These are phyloP conservation scores for Torymus auratus DNA, from an alignment of 2,888 invertebrate species.

Conservation along the genomic window DNA sequence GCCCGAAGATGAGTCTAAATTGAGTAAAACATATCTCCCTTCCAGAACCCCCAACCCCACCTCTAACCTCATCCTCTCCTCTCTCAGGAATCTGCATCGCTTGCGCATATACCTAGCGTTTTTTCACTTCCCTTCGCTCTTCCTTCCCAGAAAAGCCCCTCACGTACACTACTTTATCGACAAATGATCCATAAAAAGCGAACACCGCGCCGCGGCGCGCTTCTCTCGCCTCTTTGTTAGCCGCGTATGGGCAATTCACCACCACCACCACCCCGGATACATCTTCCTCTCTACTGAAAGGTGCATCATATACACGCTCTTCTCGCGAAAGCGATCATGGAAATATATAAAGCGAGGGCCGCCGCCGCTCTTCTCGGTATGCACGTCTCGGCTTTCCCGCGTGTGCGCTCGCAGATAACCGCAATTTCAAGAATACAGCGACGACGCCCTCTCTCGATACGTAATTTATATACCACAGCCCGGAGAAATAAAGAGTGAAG, in stretches of 20 bases:
- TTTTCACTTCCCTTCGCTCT: neutral
- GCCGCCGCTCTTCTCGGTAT: constrained; percentile 21
- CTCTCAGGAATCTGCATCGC: neutral
- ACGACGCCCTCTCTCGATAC: neutral
- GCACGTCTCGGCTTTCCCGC: neutral
- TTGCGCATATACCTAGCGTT: neutral
- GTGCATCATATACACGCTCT: neutral
- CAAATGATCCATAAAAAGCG: constrained; percentile 52
- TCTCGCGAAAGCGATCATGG: constrained; percentile 46
- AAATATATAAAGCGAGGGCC: constrained; percentile 41
- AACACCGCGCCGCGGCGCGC: neutral
- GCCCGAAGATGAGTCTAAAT: too few species aligned
- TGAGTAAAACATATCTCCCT: too few species aligned
- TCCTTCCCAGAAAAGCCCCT: constrained; percentile 19
- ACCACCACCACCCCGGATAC: constrained; percentile 2
- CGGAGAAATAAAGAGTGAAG: neutral
- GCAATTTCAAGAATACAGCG: constrained; percentile 27
- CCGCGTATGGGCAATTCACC: constrained; percentile 5
- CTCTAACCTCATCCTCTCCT: too few species aligned
- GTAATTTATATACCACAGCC: constrained; percentile 19
- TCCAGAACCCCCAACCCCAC: too few species aligned
- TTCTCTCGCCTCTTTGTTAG: constrained; percentile 27
- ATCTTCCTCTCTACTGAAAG: constrained; percentile 1
- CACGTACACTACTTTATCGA: constrained; percentile 45
- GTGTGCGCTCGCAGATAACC: neutral